Percentiles rank a stretch among this genome's conserved stretches.
Evolutionary conservation across 1,140 invertebrate species (phyloP).

Genomic region (Oncopeltus fasciatus): DNA sequence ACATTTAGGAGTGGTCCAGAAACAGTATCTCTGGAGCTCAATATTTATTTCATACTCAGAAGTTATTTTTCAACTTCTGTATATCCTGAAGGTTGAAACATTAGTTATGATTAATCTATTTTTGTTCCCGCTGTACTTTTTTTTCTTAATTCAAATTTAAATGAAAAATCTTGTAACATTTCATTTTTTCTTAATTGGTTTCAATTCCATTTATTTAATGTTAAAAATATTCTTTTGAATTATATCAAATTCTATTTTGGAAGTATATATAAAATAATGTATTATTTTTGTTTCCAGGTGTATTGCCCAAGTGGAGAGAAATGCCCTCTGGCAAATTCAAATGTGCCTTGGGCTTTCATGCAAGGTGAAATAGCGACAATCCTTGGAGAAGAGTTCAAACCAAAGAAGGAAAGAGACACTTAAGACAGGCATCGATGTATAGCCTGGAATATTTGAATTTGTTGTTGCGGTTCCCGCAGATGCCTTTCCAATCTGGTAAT

Average conservation of each 20-base stretch:
- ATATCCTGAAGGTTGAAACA: too few relatives aligned
- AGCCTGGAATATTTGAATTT: neutral
- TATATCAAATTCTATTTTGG: neutral
- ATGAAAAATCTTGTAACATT: too few relatives aligned
- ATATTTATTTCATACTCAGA: too few relatives aligned
- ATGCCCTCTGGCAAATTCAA: slow-evolving; percentile 88
- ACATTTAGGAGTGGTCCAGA: too few relatives aligned
- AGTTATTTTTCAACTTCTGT: too few relatives aligned
- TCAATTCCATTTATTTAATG: neutral
- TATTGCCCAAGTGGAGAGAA: slow-evolving; percentile 91
- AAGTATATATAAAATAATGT: too few relatives aligned
- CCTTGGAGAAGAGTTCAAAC: slow-evolving; percentile 84
- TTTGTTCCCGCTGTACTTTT: too few relatives aligned
- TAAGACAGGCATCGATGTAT: slow-evolving; percentile 31
- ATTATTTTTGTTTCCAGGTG: slow-evolving; percentile 45
- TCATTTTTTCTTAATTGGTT: too few relatives aligned
- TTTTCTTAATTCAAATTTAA: too few relatives aligned
- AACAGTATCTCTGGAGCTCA: too few relatives aligned
- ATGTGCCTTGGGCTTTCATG: slow-evolving; percentile 99
- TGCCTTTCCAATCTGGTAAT: neutral
- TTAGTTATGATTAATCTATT: too few relatives aligned
- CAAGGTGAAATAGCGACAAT: slow-evolving; percentile 98
- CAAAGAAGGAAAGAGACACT: slow-evolving; percentile 84
- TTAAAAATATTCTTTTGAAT: neutral
- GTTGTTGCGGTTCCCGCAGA: neutral